Conservation (phyloP, 2,797 vertebrate genomes). For the Danio choprae region DNA sequence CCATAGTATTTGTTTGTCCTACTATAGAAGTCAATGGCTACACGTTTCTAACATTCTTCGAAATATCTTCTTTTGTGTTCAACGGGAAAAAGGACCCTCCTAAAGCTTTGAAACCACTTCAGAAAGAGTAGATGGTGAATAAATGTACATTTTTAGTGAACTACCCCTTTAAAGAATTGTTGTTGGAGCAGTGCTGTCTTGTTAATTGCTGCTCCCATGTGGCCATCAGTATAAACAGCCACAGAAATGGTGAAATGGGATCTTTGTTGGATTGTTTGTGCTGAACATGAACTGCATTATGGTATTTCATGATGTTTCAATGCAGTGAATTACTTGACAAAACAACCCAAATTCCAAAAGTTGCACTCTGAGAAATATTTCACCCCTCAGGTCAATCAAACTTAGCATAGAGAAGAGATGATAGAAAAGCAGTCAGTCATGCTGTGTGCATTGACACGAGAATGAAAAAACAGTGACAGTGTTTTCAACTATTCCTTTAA, state of each 20-base stretch:
- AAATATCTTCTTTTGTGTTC: too few relatives aligned
- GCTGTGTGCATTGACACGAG: not conserved
- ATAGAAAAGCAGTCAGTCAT: not conserved
- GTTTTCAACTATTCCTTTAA: slow-evolving; percentile 18
- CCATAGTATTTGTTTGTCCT: too few relatives aligned
- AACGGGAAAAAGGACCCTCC: too few relatives aligned
- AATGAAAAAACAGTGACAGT: not conserved
- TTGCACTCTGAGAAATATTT: not conserved
- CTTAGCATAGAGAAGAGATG: not conserved
- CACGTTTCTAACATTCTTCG: too few relatives aligned
- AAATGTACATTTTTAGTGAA: too few relatives aligned
- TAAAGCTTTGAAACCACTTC: too few relatives aligned
- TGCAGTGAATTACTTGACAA: not conserved
- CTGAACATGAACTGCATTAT: not conserved
- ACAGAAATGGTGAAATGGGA: not conserved
- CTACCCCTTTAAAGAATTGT: not conserved
- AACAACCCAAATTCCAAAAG: not conserved
- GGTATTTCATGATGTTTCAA: not conserved
- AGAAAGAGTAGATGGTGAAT: too few relatives aligned
- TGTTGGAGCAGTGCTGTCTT: not conserved
- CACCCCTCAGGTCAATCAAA: not conserved
- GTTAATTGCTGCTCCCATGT: slow-evolving; percentile 52
- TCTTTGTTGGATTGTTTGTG: not conserved
- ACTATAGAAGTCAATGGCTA: too few relatives aligned
- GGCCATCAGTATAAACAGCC: slow-evolving; percentile 36